Evolutionary conservation across 2,113 vertebrate species (phyloP), one percentile per base, ranked within the genome.

Genomic region (Anguilla japonica): DNA sequence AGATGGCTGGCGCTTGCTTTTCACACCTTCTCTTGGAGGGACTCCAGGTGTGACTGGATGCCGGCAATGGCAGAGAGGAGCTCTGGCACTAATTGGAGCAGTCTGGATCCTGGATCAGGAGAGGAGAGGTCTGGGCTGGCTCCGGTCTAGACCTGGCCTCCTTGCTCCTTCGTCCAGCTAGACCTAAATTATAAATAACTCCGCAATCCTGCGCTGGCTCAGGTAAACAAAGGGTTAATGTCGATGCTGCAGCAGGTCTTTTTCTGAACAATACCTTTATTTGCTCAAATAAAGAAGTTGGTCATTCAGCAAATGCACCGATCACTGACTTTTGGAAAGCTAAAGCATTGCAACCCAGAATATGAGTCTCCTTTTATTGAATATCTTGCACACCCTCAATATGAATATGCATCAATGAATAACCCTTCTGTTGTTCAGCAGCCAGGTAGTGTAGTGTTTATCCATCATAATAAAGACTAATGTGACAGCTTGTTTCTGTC

Each of bases 11-110:
- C 78, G 40, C 75, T 79, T 57, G 56, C 41, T 81, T 39, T 41
- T 81, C 71, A 46, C 80, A 81, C 80, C 80, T 80, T 41, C 84
- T 85, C 53, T 85, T 80, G 75, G 50, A 80, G 84, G 40, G 84
- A 79, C 43, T 80, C 79, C 84, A 85, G 53, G 63, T 85, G 84
- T 80, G 39, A 56, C 84, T 85, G 84, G 84, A 85, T 67, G 71
- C 53, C 18, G 67, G 84, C 84, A 43, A 40, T 41, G 18, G 71
- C 53, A 79, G 71, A 78, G 67, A 85, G 75, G 84, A 85, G 43
- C 75, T 40, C 75, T 16, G 26, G 84, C 75, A 40, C 75, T 85
- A 85, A 85, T 85, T 85, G 75, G 71, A 67, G 46, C 75, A 80
- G 50, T 53, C 67, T 85, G 84, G 84, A 78, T 71, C 43, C 67